Evolutionary conservation across 2,113 vertebrate genomes (phyloP).

Genomic region (Pelecanoides urinatrix): DNA sequence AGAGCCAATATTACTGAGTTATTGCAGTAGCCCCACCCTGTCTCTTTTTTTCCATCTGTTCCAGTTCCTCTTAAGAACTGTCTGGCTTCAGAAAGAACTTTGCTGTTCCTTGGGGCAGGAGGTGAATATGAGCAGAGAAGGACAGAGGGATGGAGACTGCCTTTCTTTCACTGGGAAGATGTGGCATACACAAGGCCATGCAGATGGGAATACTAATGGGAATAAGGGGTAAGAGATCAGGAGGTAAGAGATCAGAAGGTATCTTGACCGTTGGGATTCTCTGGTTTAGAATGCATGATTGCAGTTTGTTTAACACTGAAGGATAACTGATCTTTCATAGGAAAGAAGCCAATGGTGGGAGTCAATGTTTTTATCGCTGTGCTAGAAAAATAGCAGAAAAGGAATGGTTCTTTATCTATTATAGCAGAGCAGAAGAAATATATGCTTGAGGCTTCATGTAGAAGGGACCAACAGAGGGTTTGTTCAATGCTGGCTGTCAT

Average conservation of each 20-base stretch:
- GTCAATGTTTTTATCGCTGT: neutral
- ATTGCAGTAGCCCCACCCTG: neutral
- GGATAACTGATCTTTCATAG: neutral
- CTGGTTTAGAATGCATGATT: neutral
- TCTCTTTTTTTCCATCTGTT: neutral
- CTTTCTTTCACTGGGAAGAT: neutral
- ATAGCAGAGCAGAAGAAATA: neutral
- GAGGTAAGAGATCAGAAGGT: neutral
- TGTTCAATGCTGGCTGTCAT: neutral
- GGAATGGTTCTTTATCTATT: neutral
- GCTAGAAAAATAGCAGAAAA: neutral
- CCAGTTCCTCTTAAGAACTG: neutral
- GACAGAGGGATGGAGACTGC: neutral
- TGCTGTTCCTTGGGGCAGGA: neutral
- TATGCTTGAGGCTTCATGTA: neutral
- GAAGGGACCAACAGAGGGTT: neutral
- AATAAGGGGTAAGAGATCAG: neutral
- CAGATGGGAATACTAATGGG: neutral
- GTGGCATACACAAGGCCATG: accelerated
- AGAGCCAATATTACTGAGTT: neutral
- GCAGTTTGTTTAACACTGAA: neutral
- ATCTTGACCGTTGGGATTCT: neutral
- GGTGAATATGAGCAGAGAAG: neutral
- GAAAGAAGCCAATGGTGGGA: neutral
- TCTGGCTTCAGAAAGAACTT: neutral